These are phyloP conservation scores for Cnemophilus loriae DNA, from an alignment of 2,113 vertebrate genomes.

Conservation along the genomic window DNA sequence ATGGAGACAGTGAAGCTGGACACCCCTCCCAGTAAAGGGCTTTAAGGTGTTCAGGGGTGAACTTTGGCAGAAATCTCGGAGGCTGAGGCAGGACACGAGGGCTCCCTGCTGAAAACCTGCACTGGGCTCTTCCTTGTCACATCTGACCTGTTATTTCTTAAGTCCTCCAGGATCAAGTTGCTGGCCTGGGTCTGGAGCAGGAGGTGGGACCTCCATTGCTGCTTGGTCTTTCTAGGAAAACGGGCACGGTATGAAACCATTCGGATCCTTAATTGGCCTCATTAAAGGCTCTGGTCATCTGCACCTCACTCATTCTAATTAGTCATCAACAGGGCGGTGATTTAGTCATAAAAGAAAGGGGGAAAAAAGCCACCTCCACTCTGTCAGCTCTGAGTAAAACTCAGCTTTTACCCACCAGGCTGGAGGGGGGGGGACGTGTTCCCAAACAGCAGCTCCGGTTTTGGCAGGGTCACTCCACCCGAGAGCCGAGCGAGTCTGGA, in stretches of 20 bases:
- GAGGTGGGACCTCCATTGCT: not conserved
- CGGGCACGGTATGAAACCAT: not conserved
- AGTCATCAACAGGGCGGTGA: conserved; percentile 3
- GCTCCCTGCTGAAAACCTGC: not conserved
- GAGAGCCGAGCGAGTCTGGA: not conserved
- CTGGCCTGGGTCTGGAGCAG: not conserved
- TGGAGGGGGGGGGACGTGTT: not conserved
- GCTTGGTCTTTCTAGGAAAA: conserved; percentile 52
- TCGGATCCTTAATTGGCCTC: conserved; percentile 23
- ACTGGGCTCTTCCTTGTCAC: not conserved
- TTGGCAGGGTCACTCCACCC: conserved; percentile 11
- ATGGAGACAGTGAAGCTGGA: not conserved
- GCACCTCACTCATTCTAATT: conserved; percentile 41
- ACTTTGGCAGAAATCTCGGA: not conserved
- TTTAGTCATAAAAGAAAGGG: not conserved
- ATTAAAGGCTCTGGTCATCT: conserved; percentile 29
- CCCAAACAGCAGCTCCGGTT: conserved; percentile 24
- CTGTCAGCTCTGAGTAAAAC: not conserved
- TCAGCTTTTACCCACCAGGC: not conserved
- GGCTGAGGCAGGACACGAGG: not conserved
- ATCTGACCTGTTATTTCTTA: not conserved
- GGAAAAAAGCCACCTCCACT: not conserved
- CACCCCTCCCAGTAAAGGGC: not conserved
- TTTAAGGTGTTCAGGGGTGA: not conserved
- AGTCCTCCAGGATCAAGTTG: not conserved